A percentile compares a stretch with the other conserved stretches of the same genome.
Evolutionary conservation across 2,888 invertebrate species (phyloP).

Genomic region (Seira ritae): DNA sequence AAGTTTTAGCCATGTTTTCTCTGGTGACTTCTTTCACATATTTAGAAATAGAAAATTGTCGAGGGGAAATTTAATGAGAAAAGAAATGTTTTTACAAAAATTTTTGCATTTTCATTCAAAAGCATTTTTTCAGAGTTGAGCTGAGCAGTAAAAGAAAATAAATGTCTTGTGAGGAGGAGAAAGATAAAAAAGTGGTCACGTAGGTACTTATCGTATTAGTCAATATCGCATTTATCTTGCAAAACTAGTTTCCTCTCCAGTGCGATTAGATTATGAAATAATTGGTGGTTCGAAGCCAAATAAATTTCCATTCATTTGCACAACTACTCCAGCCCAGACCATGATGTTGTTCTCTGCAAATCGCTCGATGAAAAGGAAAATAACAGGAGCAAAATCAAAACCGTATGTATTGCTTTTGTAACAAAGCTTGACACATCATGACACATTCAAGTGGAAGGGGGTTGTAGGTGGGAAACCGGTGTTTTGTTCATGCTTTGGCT

Average conservation of each 20-base stretch:
- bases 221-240: neutral
- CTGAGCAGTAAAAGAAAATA: no score
- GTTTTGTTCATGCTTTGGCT: no score
- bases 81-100: no score
- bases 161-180: neutral
- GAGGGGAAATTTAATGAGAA: no score
- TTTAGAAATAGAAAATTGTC: neutral
- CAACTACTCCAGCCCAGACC: neutral
- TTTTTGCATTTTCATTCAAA: no score
- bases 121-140: no score
- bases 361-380: neutral
- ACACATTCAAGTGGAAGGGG: constrained; percentile 16
- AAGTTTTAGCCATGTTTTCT: constrained; percentile 51
- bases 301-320: neutral
- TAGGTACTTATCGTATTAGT: neutral
- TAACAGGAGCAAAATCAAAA: no score
- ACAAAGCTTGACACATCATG: constrained; percentile 34
- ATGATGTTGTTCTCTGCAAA: neutral
- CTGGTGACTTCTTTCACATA: constrained; percentile 52
- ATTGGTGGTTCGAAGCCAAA: neutral
- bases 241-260: neutral
- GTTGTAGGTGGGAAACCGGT: constrained; percentile 50
- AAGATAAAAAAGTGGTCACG: neutral
- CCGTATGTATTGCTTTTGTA: neutral
- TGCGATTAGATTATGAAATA: neutral